Evolutionary conservation across 2,888 invertebrate species (phyloP), one percentile per base, ranked within the genome.

Genomic region (Thereva nobilitata): DNA sequence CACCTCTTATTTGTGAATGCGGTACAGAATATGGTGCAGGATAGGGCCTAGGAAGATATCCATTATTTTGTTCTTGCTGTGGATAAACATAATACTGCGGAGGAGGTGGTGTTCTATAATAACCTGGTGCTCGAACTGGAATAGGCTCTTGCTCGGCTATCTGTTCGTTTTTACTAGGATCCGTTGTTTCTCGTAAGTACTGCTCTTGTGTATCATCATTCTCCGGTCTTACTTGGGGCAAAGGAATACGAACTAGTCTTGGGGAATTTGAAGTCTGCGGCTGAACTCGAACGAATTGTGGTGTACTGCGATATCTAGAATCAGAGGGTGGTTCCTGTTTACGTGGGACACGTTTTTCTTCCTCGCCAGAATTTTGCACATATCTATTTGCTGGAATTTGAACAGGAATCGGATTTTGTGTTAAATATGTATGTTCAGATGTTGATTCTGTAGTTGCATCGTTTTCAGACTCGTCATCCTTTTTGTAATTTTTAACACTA

Each of bases 401-500:
- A 1, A 85, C 82, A 64, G 85, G 84, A 67, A 84, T 81, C 59
- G 86, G 82, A 63, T 83, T 84, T 34, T 85, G 81, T 38, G 85
- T 85, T 67, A 83, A 81, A 64, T 80, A 80, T 71, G 79, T 82
- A 70, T 83, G 82, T 59, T 84, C 82, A 64, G 82, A 83, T 35
- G 82, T 80, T 57, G 84, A 79, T 45, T 85, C 84, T 0, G 84
- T 85, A 68, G 84, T 85, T 0, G 84, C 83, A 77, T 84, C 84
- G 0, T 81, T 82, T 72, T 84, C 84, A 47, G 82, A 81, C 78
- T 8, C 74, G 73, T 10, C 67, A 7, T 49, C 49, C 12, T 52
- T 67, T 42, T 55, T 67, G 34, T 66, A 47, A n/a, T 66, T 50
- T 4, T 70, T 63, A 52, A 71, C 72, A 4, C 65, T 50, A 52